A percentile compares a stretch with the other conserved stretches of the same genome.
These are phyloP conservation scores for Galbula dea DNA, from an alignment of 2,113 vertebrate genomes.

Conservation along the genomic window DNA sequence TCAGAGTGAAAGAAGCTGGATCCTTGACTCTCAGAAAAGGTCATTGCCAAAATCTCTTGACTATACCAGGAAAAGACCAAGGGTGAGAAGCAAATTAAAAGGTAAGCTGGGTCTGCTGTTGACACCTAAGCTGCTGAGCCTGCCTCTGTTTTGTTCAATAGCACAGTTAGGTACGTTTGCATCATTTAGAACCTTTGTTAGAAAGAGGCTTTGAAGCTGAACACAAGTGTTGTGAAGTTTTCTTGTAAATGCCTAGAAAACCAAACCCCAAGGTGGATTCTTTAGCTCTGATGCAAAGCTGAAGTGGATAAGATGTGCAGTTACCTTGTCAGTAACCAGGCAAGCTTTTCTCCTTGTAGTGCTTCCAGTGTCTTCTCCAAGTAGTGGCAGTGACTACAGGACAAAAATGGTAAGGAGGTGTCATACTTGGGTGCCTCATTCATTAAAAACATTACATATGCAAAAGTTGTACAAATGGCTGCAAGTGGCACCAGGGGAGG, in stretches of 20 bases:
- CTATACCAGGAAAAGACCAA: slow-evolving; percentile 58
- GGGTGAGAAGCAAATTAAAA: slow-evolving; percentile 55
- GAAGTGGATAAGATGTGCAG: background rate
- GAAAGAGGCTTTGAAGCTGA: background rate
- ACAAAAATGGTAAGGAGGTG: slow-evolving; percentile 53
- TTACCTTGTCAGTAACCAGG: background rate
- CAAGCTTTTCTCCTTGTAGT: slow-evolving; percentile 49
- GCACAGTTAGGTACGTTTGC: rapidly evolving
- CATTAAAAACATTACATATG: rapidly evolving
- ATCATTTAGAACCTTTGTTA: background rate
- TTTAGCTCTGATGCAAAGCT: background rate
- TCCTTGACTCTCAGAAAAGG: background rate
- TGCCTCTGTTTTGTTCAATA: background rate
- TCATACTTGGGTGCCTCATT: background rate
- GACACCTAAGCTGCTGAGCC: background rate
- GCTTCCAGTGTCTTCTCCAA: slow-evolving; percentile 58
- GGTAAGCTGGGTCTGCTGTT: slow-evolving; percentile 35
- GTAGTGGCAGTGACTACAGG: slow-evolving; percentile 20
- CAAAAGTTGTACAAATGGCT: background rate
- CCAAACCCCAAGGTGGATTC: background rate
- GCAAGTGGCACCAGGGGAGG: too few relatives aligned
- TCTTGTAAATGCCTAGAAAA: background rate
- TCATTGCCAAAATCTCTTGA: background rate
- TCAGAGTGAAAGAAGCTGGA: slow-evolving; percentile 68
- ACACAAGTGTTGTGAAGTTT: rapidly evolving